Evolutionary conservation across 2,113 vertebrate genomes (phyloP).

Genomic region (Corythornis vintsioides): DNA sequence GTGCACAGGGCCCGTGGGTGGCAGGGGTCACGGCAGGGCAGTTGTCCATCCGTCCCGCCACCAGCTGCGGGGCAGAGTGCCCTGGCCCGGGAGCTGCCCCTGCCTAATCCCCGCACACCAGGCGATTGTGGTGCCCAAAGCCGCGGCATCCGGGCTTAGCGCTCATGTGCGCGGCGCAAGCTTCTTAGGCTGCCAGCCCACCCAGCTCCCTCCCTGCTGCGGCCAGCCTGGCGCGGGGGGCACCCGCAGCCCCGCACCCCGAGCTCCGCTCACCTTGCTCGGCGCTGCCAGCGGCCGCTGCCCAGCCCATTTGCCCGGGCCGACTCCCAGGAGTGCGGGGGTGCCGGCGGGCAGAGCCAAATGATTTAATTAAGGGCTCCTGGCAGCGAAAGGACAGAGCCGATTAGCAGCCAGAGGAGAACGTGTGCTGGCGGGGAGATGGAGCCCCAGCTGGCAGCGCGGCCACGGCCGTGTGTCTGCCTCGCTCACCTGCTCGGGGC

Average conservation of each 20-base stretch:
- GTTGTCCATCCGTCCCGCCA: not conserved
- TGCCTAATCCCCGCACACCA: conserved; percentile 19
- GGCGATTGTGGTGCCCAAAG: conserved; percentile 38
- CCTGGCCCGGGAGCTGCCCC: not conserved
- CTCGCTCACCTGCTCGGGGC: not conserved
- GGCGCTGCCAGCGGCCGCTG: not conserved
- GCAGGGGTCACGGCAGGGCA: not conserved
- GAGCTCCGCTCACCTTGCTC: accelerated
- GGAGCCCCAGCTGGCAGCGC: not conserved
- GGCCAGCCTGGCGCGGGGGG: accelerated
- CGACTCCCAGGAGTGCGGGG: not conserved
- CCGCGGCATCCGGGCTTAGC: conserved; percentile 33
- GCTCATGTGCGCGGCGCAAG: conserved; percentile 41
- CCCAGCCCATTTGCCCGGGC: not conserved
- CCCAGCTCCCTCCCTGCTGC: accelerated
- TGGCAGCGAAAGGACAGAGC: conserved; percentile 40
- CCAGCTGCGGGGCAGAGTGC: not conserved
- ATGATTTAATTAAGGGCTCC: conserved; percentile 63
- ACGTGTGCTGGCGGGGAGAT: not conserved
- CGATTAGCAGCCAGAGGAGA: not conserved
- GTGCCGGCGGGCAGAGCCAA: conserved; percentile 28
- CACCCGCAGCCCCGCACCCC: not conserved
- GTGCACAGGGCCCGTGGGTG: accelerated
- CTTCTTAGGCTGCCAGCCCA: not conserved
- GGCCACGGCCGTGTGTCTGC: not conserved